Evolutionary conservation across 2,113 vertebrate species (phyloP), one percentile per base, ranked within the genome.

Genomic region (Pteropus alecto): DNA sequence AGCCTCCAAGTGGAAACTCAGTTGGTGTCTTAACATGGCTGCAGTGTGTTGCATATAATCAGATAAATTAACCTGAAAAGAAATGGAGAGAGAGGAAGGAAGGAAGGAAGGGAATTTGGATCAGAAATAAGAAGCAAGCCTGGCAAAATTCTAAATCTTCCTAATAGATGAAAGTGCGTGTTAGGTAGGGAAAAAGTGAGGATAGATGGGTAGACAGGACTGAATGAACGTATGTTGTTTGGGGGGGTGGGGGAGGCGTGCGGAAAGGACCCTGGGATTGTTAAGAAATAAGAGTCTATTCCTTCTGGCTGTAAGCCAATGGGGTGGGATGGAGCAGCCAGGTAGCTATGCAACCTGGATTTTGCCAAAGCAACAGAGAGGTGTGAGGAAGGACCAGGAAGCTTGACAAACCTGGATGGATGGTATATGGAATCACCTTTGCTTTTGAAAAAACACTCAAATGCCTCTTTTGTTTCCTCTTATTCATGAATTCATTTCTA

Each of bases 61-160:
- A 99, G 98, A 98, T 98, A 99, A 98, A 99, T 99, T 99, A 99
- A 98, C 98, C 98, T 98, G 98, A 98, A 98, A 98, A 98, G 97
- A 97, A 98, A 98, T 78, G 61, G 89, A 96, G 67, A 94, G 84
- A 95, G 85, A 84, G 84, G 67, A 96, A 67, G 61, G 58, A 94
- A 96, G 89, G 81, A 92, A 96, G 89, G 81, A 92, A 95, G 96
- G 96, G 95, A 96, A 96, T 28, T 85, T 95, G 97, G 98, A 97
- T 97, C 91, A 96, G 97, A 98, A 98, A 97, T 96, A 96, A 98
- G 97, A 96, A 96, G 78, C 94, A 0, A 90, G 26, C 91, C 97
- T 97, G 97, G 76, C 97, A 97, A 98, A 98, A 97, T 96, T 98
- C 97, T 98, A 93, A 97, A 93, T 98, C 98, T 98, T 94, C 96